Conservation (phyloP, 2,797 vertebrate species). For the Danio albolineatus region DNA sequence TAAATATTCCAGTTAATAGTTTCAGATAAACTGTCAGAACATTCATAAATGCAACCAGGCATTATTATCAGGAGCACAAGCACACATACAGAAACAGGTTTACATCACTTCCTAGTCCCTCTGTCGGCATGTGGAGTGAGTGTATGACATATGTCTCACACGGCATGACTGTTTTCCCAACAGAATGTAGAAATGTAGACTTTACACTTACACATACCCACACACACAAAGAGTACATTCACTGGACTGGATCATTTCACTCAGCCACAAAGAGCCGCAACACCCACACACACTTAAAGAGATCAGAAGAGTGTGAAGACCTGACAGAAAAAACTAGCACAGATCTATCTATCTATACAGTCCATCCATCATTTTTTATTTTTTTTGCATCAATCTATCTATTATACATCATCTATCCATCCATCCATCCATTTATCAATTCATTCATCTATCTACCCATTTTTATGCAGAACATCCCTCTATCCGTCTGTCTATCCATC, state of each 20-base stretch:
- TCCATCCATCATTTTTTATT: no score
- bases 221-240: slow-evolving; percentile 28
- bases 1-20: slow-evolving; percentile 26
- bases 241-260: slow-evolving; percentile 14
- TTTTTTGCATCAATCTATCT: no score
- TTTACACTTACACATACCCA: slow-evolving; percentile 35
- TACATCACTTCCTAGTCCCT: slow-evolving; percentile 40
- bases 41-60: slow-evolving; percentile 12
- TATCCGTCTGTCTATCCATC: no score
- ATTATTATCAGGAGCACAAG: slow-evolving; percentile 39
- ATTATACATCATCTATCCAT: no score
- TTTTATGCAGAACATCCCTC: no score
- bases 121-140: slow-evolving; percentile 27
- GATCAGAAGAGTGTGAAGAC: slow-evolving; percentile 23
- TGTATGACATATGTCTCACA: slow-evolving; percentile 58
- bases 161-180: slow-evolving; percentile 54
- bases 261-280: neutral
- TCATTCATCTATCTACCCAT: no score
- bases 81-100: slow-evolving; percentile 58
- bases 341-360: neutral
- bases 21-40: slow-evolving; percentile 14
- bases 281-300: slow-evolving; percentile 20
- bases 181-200: slow-evolving; percentile 16
- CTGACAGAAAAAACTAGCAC: neutral
- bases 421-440: no score